These are phyloP conservation scores for Pogonus chalceus DNA, from an alignment of 1,140 invertebrate genomes.

Conservation along the genomic window DNA sequence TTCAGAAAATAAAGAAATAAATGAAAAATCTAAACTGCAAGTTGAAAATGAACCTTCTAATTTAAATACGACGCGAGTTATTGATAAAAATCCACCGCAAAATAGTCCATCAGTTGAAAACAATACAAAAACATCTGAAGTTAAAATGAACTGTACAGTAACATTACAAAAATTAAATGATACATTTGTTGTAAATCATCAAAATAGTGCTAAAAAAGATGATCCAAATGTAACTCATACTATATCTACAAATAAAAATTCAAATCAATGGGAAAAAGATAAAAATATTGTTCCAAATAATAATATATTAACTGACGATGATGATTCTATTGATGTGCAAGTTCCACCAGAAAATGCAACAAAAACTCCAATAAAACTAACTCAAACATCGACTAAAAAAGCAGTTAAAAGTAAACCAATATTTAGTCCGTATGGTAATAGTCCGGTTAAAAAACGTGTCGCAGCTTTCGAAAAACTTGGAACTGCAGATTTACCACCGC, in stretches of 20 bases:
- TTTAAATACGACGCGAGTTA: not conserved
- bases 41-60: not conserved
- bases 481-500: slow-evolving; percentile 18
- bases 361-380: slow-evolving; percentile 15
- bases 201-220: no score
- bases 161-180: slow-evolving; percentile 14
- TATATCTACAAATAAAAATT: not conserved
- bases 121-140: not conserved
- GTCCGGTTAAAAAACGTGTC: slow-evolving; percentile 49
- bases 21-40: slow-evolving; percentile 8
- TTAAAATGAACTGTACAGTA: slow-evolving; percentile 17
- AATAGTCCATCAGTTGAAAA: not conserved
- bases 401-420: slow-evolving; percentile 19
- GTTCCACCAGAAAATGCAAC: not conserved
- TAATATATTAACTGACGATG: slow-evolving; percentile 25
- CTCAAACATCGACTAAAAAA: slow-evolving; percentile 1
- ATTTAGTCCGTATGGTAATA: slow-evolving; percentile 46
- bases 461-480: slow-evolving; percentile 48
- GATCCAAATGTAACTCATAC: not conserved
- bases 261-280: slow-evolving; percentile 9
- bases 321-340: slow-evolving; percentile 18
- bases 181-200: not conserved
- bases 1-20: slow-evolving; percentile 12
- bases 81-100: not conserved
- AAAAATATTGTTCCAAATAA: slow-evolving; percentile 4